phyloP scores from a whole-genome alignment of 2,888 invertebrate genomes.

The Leuctra nigra region DNA sequence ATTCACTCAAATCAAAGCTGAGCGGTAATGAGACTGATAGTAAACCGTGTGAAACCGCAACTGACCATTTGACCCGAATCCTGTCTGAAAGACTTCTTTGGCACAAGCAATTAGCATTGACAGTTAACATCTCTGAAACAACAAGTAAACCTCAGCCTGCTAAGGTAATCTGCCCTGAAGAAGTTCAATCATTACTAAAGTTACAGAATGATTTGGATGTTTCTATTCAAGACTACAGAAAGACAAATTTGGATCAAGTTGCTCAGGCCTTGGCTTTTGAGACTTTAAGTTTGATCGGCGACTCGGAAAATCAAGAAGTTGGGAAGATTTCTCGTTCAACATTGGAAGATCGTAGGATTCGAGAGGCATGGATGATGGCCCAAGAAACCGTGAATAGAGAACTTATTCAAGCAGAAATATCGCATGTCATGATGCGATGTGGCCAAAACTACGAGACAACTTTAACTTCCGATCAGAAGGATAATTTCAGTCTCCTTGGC shows the following conservation, averaged over 20 bases:
- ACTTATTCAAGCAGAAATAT: constrained; percentile 69
- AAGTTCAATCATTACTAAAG: constrained; percentile 41
- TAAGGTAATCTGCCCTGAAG: background rate
- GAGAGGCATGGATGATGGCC: constrained; percentile 69
- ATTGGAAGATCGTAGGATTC: constrained; percentile 57
- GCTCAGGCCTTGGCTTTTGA: constrained; percentile 64
- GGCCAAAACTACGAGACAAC: constrained; percentile 61
- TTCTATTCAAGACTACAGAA: constrained; percentile 57
- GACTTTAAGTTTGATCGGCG: constrained; percentile 50
- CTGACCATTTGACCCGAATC: constrained; percentile 69
- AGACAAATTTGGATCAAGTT: constrained; percentile 59
- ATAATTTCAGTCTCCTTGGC: constrained; percentile 55
- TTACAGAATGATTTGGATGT: constrained; percentile 56
- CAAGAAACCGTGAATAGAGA: constrained; percentile 68
- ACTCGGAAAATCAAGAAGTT: constrained; percentile 27
- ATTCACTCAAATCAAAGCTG: constrained; percentile 60
- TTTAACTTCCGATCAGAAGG: constrained; percentile 43
- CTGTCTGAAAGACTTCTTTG: constrained; percentile 54
- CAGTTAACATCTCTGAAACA: constrained; percentile 32
- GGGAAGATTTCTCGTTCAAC: constrained; percentile 1
- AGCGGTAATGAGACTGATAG: constrained; percentile 47
- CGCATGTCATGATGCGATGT: constrained; percentile 62
- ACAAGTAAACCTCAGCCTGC: constrained; percentile 36
- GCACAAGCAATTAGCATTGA: constrained; percentile 47
- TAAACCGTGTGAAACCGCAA: constrained; percentile 40